Evolutionary conservation across 1,140 invertebrate genomes (phyloP).

Genomic region (Druon quercuslanigerum): DNA sequence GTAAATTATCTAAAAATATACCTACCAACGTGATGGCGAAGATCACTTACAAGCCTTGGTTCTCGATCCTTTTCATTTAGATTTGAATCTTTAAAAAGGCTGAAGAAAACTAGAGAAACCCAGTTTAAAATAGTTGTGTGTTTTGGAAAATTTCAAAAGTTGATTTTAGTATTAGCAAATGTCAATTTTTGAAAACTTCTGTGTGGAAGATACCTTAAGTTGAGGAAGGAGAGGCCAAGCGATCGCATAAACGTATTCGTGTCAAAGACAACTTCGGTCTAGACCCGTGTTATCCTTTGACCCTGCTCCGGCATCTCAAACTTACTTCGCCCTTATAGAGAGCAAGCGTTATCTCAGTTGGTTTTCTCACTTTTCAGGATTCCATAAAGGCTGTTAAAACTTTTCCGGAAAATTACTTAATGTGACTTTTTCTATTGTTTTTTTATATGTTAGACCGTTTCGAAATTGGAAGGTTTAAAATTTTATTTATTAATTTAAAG

Average conservation of each 20-base stretch:
- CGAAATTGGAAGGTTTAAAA: not conserved
- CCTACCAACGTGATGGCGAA: too few species aligned
- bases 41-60: too few species aligned
- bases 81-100: too few species aligned
- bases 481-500: not conserved
- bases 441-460: not conserved
- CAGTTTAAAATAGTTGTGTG: too few species aligned
- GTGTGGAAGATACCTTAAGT: slow-evolving; percentile 46
- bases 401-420: not conserved
- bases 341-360: slow-evolving; percentile 43
- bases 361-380: slow-evolving; percentile 43
- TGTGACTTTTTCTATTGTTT: not conserved
- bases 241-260: slow-evolving; percentile 71
- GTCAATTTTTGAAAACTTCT: slow-evolving; percentile 33
- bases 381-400: not conserved
- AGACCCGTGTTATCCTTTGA: slow-evolving; percentile 72
- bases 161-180: slow-evolving; percentile 1
- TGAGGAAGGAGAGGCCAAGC: slow-evolving; percentile 65
- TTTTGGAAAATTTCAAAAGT: too few species aligned
- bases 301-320: slow-evolving; percentile 69
- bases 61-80: too few species aligned
- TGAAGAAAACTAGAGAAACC: too few species aligned
- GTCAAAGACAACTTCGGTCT: slow-evolving; percentile 70
- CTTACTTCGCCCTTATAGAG: slow-evolving; percentile 64
- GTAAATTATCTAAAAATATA: not conserved